phyloP scores from a whole-genome alignment of 2,113 vertebrate genomes.

The Cochlearius cochlearius region DNA sequence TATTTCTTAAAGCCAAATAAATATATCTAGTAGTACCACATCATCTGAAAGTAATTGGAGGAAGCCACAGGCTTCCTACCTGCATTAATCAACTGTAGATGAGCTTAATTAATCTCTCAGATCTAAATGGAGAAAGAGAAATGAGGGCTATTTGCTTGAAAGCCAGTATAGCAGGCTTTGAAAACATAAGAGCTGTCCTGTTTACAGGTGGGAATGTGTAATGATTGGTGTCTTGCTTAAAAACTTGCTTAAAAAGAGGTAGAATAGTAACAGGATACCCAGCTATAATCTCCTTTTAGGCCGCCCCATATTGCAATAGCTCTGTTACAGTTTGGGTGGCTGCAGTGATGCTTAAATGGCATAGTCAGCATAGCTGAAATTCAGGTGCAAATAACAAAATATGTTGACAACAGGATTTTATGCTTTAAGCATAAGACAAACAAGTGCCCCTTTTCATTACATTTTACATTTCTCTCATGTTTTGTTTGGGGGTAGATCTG shows the following conservation, averaged over 20 bases:
- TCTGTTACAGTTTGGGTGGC: neutral
- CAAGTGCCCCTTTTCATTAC: neutral
- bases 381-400: neutral
- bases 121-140: slow-evolving; percentile 50
- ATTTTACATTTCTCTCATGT: neutral
- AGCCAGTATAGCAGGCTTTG: neutral
- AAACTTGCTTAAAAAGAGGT: neutral
- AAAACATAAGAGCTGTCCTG: slow-evolving; percentile 2
- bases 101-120: slow-evolving; percentile 58
- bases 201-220: slow-evolving; percentile 4
- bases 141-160: slow-evolving; percentile 42
- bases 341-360: neutral
- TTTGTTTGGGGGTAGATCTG: neutral
- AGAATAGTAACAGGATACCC: neutral
- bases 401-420: neutral
- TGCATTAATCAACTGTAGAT: slow-evolving; percentile 58
- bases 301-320: neutral
- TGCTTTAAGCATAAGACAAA: neutral
- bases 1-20: slow-evolving; percentile 38
- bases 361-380: neutral
- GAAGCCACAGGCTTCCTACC: slow-evolving; percentile 53
- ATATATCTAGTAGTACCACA: neutral
- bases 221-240: slow-evolving; percentile 5
- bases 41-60: slow-evolving; percentile 43
- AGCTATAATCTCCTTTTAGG: neutral